Evolutionary conservation across 2,797 vertebrate species (phyloP).

Genomic region (Sebastiscus albofasciatus): DNA sequence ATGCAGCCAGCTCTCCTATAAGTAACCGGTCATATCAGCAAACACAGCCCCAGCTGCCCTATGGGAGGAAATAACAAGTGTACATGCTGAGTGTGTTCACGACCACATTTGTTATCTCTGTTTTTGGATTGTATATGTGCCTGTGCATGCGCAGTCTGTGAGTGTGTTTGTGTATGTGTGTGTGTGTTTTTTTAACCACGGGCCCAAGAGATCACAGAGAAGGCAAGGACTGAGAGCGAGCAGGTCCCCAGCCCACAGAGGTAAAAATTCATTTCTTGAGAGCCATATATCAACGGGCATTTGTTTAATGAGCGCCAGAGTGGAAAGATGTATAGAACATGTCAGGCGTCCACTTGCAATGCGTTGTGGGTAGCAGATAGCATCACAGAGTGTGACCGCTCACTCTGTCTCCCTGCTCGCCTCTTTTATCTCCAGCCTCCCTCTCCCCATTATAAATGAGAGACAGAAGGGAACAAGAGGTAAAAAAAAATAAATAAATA

Average conservation of each 20-base stretch:
- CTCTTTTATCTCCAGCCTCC: conserved; percentile 90
- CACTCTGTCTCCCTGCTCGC: conserved; percentile 89
- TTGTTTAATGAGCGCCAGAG: conserved; percentile 95
- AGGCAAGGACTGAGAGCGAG: conserved; percentile 50
- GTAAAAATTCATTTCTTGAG: conserved; percentile 91
- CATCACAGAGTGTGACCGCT: conserved; percentile 92
- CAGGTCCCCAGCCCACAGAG: conserved; percentile 66
- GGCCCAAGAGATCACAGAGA: conserved; percentile 76
- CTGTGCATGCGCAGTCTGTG: conserved; percentile 20
- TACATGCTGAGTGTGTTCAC: conserved; percentile 46
- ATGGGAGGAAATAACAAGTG: conserved; percentile 55
- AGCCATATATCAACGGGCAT: conserved; percentile 88
- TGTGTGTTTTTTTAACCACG: conserved; percentile 59
- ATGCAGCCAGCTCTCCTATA: conserved; percentile 27
- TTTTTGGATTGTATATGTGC: conserved; percentile 39
- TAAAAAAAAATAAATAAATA: conserved; percentile 82
- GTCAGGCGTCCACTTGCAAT: conserved; percentile 91
- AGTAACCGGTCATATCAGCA: conserved; percentile 61
- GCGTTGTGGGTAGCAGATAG: conserved; percentile 91
- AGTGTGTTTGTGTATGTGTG: not conserved
- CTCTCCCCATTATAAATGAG: conserved; percentile 93
- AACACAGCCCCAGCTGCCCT: conserved; percentile 48
- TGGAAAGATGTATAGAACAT: conserved; percentile 95
- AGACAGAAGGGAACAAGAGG: conserved; percentile 88
- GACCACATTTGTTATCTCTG: conserved; percentile 67